phyloP scores from a whole-genome alignment of 1,140 invertebrate genomes.

The Acromyrmex echinatior region DNA sequence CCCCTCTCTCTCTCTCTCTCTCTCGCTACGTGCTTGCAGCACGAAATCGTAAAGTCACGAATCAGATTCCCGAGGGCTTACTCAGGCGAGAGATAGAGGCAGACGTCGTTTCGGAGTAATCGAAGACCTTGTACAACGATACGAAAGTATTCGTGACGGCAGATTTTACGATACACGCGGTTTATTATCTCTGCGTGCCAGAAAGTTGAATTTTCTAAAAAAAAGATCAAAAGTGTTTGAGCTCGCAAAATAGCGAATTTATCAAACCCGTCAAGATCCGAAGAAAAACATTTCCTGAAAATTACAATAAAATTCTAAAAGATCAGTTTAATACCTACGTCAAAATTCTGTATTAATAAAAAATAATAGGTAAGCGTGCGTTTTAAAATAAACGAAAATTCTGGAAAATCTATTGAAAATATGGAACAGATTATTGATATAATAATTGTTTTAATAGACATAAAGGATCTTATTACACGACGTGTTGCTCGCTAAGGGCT shows the following conservation, averaged over 20 bases:
- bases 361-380: background rate
- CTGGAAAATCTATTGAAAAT: background rate
- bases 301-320: background rate
- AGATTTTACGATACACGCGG: slow-evolving; percentile 45
- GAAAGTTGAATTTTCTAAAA: slow-evolving; percentile 17
- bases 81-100: slow-evolving; percentile 55
- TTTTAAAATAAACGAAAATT: background rate
- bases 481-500: background rate
- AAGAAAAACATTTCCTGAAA: background rate
- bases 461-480: slow-evolving; percentile 23
- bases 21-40: slow-evolving; percentile 16
- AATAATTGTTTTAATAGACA: slow-evolving; percentile 22
- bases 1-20: background rate
- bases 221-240: background rate
- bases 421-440: background rate
- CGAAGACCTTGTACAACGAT: slow-evolving; percentile 60
- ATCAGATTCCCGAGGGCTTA: slow-evolving; percentile 69
- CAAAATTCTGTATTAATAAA: slow-evolving; percentile 2
- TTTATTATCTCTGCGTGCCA: slow-evolving; percentile 30
- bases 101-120: slow-evolving; percentile 62
- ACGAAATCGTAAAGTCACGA: slow-evolving; percentile 73
- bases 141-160: slow-evolving; percentile 39
- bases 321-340: background rate
- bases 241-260: background rate
- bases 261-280: background rate